Base-by-base conservation (phyloP, 1,140 invertebrate species). In the Saxidomus purpurata region DNA sequence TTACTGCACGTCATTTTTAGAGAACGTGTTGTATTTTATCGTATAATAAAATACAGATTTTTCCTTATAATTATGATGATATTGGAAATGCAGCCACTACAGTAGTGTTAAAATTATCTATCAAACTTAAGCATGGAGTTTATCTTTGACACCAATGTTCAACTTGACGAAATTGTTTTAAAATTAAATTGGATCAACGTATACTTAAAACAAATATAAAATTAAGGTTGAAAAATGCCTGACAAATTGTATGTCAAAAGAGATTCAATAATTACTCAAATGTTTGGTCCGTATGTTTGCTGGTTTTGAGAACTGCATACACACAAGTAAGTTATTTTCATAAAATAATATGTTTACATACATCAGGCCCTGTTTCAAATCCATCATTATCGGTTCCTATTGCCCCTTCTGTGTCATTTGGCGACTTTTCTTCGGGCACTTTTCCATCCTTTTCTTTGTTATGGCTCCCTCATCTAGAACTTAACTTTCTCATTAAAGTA, bases 401-500 rank as follows among this genome's bases (percentile, higher is more conserved):
- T n/a, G 77, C 74, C 40, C 22, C 61, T 49, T 63, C 40, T 67
- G 77, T 79, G 55, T 25, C 17, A 0, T 38, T 28, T 6, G 67
- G 22, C 17, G 34, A n/a, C 25, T 28, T 59, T 4, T 77, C 22
- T 4, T 36, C 25, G 22, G 11, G 19, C 22, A 15, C 55, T 43
- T 71, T 22, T 31, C 34, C 47, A 8, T 31, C 36, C 43, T 43
- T 15, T 34, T 9, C 69, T 13, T 40, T 83, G 61, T 22, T 85
- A n/a, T 71, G 89, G 87, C 31, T 84, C 71, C 17, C 59, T 31
- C 28, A 52, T 52, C 52, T 61, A 0, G 31, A 36, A 52, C 82
- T 82, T 59, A 90, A 36, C 38, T 81, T 81, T 38, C 86, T 63
- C 9, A 87, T 77, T n/a, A 88, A 40, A 17, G 82, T 40, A 1